Evolutionary conservation across 2,113 vertebrate species (phyloP).

Genomic region (Solenodon paradoxus): DNA sequence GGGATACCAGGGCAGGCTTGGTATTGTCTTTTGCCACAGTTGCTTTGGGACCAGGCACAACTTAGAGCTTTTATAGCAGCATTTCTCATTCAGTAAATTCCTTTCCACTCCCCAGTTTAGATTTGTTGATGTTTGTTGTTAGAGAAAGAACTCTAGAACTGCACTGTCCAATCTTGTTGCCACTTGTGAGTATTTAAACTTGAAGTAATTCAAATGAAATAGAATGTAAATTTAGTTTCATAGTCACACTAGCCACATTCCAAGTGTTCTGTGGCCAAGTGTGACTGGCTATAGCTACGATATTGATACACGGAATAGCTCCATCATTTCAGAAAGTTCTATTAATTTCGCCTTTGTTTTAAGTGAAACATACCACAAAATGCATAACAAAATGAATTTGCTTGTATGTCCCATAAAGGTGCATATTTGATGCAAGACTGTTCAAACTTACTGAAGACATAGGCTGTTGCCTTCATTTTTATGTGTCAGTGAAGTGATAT

Average conservation of each 20-base stretch:
- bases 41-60: neutral
- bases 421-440: neutral
- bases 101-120: neutral
- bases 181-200: neutral
- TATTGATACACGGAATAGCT: neutral
- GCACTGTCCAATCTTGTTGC: neutral
- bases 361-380: neutral
- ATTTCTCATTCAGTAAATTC: neutral
- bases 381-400: neutral
- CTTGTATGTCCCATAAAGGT: neutral
- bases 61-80: neutral
- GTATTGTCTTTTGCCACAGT: neutral
- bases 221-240: neutral
- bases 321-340: neutral
- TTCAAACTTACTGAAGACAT: neutral
- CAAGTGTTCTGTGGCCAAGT: neutral
- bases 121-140: neutral
- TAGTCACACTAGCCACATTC: neutral
- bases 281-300: neutral
- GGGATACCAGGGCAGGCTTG: neutral
- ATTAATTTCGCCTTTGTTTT: neutral
- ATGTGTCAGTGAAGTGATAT: neutral
- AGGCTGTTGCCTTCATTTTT: neutral
- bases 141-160: neutral
- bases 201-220: slow-evolving; percentile 19